Evolutionary conservation across 2,113 vertebrate genomes (phyloP).

Genomic region (Prionailurus bengalensis): DNA sequence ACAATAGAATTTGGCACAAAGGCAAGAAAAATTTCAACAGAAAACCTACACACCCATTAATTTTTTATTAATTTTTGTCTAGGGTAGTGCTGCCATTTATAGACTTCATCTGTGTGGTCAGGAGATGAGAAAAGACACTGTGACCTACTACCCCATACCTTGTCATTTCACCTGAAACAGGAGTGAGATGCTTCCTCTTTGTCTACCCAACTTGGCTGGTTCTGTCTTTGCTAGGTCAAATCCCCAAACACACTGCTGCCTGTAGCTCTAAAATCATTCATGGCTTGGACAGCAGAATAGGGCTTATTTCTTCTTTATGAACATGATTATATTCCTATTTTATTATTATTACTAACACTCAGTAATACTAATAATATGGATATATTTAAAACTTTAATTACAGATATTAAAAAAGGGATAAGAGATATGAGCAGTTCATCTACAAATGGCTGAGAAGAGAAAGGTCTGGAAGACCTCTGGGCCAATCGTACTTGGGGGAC

Average conservation of each 20-base stretch:
- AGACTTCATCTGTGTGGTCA: background rate
- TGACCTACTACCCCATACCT: no score
- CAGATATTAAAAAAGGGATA: background rate
- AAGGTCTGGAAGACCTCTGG: background rate
- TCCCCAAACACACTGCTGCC: background rate
- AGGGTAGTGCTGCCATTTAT: background rate
- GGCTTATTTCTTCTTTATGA: background rate
- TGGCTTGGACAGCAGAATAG: background rate
- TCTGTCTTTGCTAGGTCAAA: background rate
- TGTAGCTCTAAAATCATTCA: background rate
- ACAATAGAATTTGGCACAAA: conserved; percentile 31
- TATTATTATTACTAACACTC: background rate
- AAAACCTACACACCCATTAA: background rate
- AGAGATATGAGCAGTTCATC: background rate
- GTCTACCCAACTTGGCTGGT: background rate
- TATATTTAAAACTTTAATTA: background rate
- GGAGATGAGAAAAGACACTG: background rate
- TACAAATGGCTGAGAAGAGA: background rate
- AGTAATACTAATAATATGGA: background rate
- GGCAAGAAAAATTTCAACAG: background rate
- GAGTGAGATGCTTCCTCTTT: background rate
- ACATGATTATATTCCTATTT: background rate
- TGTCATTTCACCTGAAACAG: background rate
- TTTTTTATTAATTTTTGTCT: background rate
- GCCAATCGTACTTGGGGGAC: background rate